Evolutionary conservation across 2,888 invertebrate species (phyloP), one percentile per base, ranked within the genome.

Genomic region (Agriotes lineatus): DNA sequence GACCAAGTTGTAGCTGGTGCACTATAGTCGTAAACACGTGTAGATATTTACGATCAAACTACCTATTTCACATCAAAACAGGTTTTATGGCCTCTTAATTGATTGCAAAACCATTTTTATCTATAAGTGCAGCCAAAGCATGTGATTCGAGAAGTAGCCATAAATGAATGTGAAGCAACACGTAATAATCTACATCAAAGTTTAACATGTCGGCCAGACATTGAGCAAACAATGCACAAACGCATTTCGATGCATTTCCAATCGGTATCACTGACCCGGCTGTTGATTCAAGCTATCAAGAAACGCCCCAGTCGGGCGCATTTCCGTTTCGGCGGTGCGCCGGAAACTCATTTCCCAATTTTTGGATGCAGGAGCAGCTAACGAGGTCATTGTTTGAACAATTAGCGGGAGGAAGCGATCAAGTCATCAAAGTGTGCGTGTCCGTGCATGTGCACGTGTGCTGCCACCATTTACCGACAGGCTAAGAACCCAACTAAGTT

Each of bases 171-270:
- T 18, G 5, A 33, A 18, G 33, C 1, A 33, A 33, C 16, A 16
- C n/a, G 52, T n/a, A 48, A 33, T 30, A 20, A 50, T 52, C 33
- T 52, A 9, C 16, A 19, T 14, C n/a, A 10, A 18, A 52, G 33
- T 33, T 33, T 33, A 52, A 52, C 52, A 33, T 52, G 16, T 52
- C 52, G 33, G 9, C 30, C 52, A 52, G 52, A 52, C 52, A 19
- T 33, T 52, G 18, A 12, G 16, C 18, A 52, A 52, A 52, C 33
- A 52, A 33, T 33, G 50, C 14, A 6, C 50, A 33, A 25, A 33
- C 30, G 52, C 52, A 52, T 33, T 52, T 33, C 52, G 16, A 30
- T 45, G 10, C 33, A 52, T 52, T 52, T 52, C 33, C 52, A 33
- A 22, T 33, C 33, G 10, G 22, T 52, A 52, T 30, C 52, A 33